phyloP scores from a whole-genome alignment of 2,113 vertebrate species.

The human (Homo sapiens) region DNA sequence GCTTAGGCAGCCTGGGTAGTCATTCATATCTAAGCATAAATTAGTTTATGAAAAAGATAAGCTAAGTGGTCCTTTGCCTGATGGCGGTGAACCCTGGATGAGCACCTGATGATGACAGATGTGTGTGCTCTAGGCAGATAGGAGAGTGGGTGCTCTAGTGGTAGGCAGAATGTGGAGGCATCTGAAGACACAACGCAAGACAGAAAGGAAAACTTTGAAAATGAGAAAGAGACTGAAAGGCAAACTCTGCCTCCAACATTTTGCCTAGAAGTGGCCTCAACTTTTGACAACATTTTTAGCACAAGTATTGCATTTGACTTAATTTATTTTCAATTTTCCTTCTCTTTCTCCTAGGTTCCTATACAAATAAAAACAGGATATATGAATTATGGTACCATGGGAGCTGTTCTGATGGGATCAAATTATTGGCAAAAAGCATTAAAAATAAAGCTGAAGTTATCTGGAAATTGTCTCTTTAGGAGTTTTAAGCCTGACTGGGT shows the following conservation, averaged over 20 bases:
- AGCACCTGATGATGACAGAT: not conserved
- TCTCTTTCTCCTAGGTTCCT: not conserved
- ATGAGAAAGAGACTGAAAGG: not conserved
- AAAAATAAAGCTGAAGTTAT: not conserved
- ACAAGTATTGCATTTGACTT: not conserved
- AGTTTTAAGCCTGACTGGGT: not conserved
- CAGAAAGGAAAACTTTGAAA: conserved; percentile 4
- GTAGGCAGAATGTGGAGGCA: not conserved
- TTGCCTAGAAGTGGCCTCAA: not conserved
- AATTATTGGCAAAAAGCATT: not conserved
- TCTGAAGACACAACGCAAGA: not conserved
- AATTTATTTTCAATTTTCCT: conserved; percentile 2
- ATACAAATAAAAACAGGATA: not conserved
- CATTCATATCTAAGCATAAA: not conserved
- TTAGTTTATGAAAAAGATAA: conserved; percentile 25
- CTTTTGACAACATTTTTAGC: not conserved
- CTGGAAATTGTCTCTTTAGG: not conserved
- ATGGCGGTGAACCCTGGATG: not conserved
- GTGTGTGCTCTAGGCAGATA: not conserved
- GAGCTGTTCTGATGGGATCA: conserved; percentile 1
- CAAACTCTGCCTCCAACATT: not conserved
- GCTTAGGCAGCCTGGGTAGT: not conserved
- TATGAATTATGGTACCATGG: not conserved
- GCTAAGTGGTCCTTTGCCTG: not conserved
- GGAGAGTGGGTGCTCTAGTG: not conserved